A percentile compares a stretch with the other conserved stretches of the same genome.
Conservation (phyloP, 2,113 vertebrate genomes). For the Alaudala cheleensis region DNA sequence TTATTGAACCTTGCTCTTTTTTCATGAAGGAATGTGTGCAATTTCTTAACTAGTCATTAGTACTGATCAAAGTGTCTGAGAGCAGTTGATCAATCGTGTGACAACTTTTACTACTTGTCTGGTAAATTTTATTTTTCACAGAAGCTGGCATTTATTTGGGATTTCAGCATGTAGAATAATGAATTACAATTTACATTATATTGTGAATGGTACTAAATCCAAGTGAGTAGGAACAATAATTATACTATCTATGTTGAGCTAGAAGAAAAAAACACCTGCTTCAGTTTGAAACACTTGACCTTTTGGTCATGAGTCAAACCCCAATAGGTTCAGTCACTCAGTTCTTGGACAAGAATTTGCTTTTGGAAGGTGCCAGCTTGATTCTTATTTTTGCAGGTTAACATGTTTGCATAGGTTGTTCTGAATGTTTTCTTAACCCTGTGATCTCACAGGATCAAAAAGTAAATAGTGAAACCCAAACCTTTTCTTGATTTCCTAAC, state of each 20-base stretch:
- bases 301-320: neutral
- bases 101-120: neutral
- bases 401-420: neutral
- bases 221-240: neutral
- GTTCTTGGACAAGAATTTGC: neutral
- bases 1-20: neutral
- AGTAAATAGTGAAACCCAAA: neutral
- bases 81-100: neutral
- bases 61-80: neutral
- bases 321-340: neutral
- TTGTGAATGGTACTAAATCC: neutral
- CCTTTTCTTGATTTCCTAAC: neutral
- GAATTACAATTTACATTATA: neutral
- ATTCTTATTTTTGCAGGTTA: neutral
- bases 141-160: neutral
- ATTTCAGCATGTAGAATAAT: neutral
- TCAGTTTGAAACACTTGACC: neutral
- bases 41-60: neutral
- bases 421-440: neutral
- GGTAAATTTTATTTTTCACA: neutral
- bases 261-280: neutral
- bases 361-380: neutral
- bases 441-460: neutral
- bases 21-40: neutral
- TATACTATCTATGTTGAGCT: neutral